Evolutionary conservation across 1,140 invertebrate genomes (phyloP).

Genomic region (Drosophila albomicans): DNA sequence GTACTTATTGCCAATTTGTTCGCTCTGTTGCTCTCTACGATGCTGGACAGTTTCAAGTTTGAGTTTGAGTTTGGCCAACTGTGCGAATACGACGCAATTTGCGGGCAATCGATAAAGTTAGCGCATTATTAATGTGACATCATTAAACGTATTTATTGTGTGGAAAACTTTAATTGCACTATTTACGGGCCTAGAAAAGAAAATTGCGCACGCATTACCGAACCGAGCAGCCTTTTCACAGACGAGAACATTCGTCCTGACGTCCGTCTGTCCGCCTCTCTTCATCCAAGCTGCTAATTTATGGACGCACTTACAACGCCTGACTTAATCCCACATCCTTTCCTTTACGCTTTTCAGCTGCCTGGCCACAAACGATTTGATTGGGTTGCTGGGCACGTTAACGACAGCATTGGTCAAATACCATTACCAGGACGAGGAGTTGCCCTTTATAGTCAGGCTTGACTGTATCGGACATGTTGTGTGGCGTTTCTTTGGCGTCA

Average conservation of each 20-base stretch:
- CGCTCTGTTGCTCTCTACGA: not conserved
- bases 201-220: not conserved
- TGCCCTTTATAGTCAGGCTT: conserved; percentile 70
- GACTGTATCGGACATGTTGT: conserved; percentile 90
- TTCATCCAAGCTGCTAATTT: conserved; percentile 43
- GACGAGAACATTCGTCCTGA: not conserved
- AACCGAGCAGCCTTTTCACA: not conserved
- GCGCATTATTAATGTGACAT: conserved; percentile 34
- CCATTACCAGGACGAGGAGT: conserved; percentile 74
- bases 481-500: conserved; percentile 92
- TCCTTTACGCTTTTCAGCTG: conserved; percentile 84
- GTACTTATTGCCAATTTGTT: conserved; percentile 12
- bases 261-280: not conserved
- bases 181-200: conserved; percentile 42
- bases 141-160: conserved; percentile 45
- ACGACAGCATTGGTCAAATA: conserved; percentile 85
- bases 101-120: conserved; percentile 24
- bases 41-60: conserved; percentile 18
- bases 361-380: conserved; percentile 91
- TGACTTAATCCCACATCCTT: conserved; percentile 38
- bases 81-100: conserved; percentile 33
- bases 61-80: not conserved
- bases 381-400: conserved; percentile 90
- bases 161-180: conserved; percentile 56
- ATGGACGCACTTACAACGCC: conserved; percentile 32